Evolutionary conservation across 2,113 vertebrate genomes (phyloP), one percentile per base, ranked within the genome.

Genomic region (Cyprinus carpio): DNA sequence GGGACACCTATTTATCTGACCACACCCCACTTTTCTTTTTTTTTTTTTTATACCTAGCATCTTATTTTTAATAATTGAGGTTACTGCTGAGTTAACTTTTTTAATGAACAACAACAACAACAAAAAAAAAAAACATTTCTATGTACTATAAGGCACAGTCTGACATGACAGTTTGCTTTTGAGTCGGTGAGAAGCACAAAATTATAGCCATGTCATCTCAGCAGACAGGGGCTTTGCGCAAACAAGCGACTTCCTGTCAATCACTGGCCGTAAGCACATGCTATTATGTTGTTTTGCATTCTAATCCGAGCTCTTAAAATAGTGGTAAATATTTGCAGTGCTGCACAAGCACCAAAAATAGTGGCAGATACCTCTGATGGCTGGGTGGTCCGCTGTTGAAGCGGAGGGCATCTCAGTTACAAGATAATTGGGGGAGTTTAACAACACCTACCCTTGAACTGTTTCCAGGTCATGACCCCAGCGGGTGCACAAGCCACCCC

Each of bases 181-280:
- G 90, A 93, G 89, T 90, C 84, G 90, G 89, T 12, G 85, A 93
- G 87, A 81, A 85, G 87, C 82, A 62, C 89, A 81, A 89, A 88
- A 89, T 92, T 92, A 92, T 90, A 92, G 92, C 92, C 92, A 89
- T 93, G 91, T 92, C 93, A 92, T 91, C 92, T 91, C 90, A 62
- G 84, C n/a, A 92, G 93, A 94, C 92, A 92, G 91, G 91, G 92
- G 92, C 91, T 94, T 94, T 94, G 92, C 93, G 83, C 91, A 92
- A 92, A 90, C 91, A 90, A 91, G 90, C 92, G 83, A 91, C 89
- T 92, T 88, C 90, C 89, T 93, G 93, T 95, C 94, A 94, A 92
- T 95, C 94, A 94, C 81, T 76, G 86, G 88, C 91, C 90, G 88
- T 90, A 89, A 91, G 85, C 93, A 92, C 90, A 92, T 91, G 91